A percentile compares a stretch with the other conserved stretches of the same genome.
Evolutionary conservation across 2,113 vertebrate genomes (phyloP).

Genomic region (Amphilophus citrinellus): DNA sequence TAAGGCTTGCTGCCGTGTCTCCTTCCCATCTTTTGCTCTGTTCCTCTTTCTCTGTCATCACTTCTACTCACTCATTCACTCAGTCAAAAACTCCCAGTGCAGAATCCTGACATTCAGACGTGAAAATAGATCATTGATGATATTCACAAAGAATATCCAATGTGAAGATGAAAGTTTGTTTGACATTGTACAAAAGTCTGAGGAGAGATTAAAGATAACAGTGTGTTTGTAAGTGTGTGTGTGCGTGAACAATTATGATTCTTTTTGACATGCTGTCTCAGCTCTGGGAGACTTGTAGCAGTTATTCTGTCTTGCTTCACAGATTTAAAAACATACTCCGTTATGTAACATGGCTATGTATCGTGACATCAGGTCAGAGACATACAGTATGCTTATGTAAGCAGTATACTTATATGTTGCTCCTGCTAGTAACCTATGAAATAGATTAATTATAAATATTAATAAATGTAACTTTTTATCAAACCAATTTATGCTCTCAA

Average conservation of each 20-base stretch:
- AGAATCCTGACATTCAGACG: conserved; percentile 22
- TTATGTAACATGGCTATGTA: neutral
- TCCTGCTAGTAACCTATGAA: neutral
- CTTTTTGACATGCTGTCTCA: neutral
- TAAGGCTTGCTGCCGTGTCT: conserved; percentile 55
- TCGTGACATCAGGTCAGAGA: neutral
- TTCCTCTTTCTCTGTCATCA: conserved; percentile 42
- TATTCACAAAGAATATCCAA: conserved; percentile 61
- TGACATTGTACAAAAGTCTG: conserved; percentile 57
- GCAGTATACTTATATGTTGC: neutral
- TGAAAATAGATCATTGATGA: conserved; percentile 35
- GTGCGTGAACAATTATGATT: conserved; percentile 14
- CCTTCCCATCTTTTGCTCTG: conserved; percentile 21
- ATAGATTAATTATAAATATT: neutral
- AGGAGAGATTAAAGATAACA: conserved; percentile 42
- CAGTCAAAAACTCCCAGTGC: conserved; percentile 39
- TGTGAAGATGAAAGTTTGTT: conserved; percentile 53
- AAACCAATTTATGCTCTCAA: neutral
- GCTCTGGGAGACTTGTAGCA: neutral
- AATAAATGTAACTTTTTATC: neutral
- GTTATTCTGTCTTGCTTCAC: neutral
- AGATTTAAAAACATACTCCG: neutral
- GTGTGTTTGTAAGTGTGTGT: conserved; percentile 14
- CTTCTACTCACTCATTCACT: conserved; percentile 43
- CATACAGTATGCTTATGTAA: neutral